phyloP scores from a whole-genome alignment of 2,113 vertebrate species.

The Pimephales promelas region DNA sequence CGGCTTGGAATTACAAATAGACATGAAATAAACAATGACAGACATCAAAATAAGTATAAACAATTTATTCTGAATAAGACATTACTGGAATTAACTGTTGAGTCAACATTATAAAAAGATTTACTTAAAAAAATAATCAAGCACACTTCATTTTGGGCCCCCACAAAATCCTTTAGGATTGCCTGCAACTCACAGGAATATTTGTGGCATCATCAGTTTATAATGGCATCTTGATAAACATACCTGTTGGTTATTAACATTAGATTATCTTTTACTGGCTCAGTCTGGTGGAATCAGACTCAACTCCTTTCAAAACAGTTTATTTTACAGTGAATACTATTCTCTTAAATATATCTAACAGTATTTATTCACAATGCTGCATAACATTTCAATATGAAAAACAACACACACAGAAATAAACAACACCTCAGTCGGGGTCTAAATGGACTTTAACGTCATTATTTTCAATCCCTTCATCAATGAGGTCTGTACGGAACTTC shows the following conservation, averaged over 20 bases:
- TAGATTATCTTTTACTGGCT: background rate
- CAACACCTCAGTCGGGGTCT: background rate
- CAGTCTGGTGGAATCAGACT: background rate
- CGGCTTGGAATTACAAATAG: background rate
- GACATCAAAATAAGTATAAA: background rate
- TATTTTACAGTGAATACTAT: background rate
- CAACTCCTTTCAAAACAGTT: background rate
- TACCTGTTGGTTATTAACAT: background rate
- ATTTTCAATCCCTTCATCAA: background rate
- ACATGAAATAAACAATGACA: background rate
- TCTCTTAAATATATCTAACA: background rate
- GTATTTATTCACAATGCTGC: background rate
- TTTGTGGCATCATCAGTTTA: background rate
- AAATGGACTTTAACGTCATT: background rate
- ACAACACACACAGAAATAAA: background rate
- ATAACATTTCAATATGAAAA: constrained; percentile 23
- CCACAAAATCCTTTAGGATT: background rate
- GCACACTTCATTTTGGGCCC: background rate
- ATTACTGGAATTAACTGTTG: background rate
- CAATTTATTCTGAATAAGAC: background rate
- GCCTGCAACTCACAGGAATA: background rate
- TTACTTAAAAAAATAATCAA: background rate
- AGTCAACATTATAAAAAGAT: background rate
- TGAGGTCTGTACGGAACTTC: background rate
- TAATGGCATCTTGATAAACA: too few species aligned